Evolutionary conservation across 2,888 invertebrate species (phyloP).

Genomic region (Plagodis dolabraria): DNA sequence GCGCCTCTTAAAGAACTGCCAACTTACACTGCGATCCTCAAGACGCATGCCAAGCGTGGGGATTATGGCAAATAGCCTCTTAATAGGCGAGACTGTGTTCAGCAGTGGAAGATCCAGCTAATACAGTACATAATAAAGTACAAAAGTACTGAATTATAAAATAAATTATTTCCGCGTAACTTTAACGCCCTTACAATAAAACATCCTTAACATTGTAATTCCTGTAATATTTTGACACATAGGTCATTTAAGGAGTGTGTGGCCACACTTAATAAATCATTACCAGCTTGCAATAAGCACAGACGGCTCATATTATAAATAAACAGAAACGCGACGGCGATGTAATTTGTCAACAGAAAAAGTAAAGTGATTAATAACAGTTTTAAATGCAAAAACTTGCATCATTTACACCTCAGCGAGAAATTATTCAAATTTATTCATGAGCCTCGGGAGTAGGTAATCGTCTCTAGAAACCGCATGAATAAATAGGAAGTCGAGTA

Average conservation of each 20-base stretch:
- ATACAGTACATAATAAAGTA: slow-evolving; percentile 39
- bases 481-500: slow-evolving; percentile 77
- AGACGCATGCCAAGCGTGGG: too few relatives aligned
- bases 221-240: slow-evolving; percentile 18
- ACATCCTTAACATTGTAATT: slow-evolving; percentile 25
- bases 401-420: slow-evolving; percentile 77
- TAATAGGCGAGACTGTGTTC: too few relatives aligned
- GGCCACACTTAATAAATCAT: too few relatives aligned
- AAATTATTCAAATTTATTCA: slow-evolving; percentile 82
- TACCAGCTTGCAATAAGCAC: too few relatives aligned
- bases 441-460: slow-evolving; percentile 76
- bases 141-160: slow-evolving; percentile 42
- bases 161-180: slow-evolving; percentile 39
- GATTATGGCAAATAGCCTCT: too few relatives aligned
- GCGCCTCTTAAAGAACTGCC: too few relatives aligned
- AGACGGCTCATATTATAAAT: neutral
- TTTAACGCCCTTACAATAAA: slow-evolving; percentile 36
- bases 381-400: slow-evolving; percentile 81
- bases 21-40: too few relatives aligned
- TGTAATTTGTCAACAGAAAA: slow-evolving; percentile 63
- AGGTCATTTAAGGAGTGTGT: too few relatives aligned
- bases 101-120: too few relatives aligned
- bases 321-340: slow-evolving; percentile 33
- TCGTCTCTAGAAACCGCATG: slow-evolving; percentile 77
- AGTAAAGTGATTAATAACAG: slow-evolving; percentile 73